A percentile compares a stretch with the other conserved stretches of the same genome.
phyloP scores from a whole-genome alignment of 2,888 invertebrate genomes.

The Scrobipalpa atriplicella region DNA sequence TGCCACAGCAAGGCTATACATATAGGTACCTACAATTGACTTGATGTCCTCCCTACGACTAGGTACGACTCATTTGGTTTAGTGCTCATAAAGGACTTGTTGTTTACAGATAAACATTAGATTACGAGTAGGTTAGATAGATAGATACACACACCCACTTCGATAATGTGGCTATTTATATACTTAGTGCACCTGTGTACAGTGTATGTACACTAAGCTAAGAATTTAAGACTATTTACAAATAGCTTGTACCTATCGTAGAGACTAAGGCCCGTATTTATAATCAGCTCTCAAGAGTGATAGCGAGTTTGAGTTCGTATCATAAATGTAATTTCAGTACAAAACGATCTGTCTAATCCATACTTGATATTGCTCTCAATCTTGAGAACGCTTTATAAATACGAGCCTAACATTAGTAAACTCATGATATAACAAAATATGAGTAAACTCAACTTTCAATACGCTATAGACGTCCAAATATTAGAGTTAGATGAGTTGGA shows the following conservation, averaged over 20 bases:
- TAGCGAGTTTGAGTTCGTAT: too few relatives aligned
- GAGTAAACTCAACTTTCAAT: too few relatives aligned
- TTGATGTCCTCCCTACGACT: not conserved
- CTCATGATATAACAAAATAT: too few relatives aligned
- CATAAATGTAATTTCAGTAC: too few relatives aligned
- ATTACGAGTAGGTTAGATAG: slow-evolving; percentile 5
- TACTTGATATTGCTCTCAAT: too few relatives aligned
- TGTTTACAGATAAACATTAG: slow-evolving; percentile 10
- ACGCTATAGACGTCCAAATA: too few relatives aligned
- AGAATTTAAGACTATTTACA: not conserved
- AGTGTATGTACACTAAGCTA: not conserved
- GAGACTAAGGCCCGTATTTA: too few relatives aligned
- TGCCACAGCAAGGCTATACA: not conserved
- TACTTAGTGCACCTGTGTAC: not conserved
- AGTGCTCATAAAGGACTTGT: not conserved
- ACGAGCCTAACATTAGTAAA: too few relatives aligned
- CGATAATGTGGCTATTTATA: not conserved
- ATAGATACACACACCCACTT: not conserved
- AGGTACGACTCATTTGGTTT: not conserved
- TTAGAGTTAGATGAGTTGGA: too few relatives aligned
- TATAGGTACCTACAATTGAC: not conserved
- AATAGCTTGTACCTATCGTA: not conserved
- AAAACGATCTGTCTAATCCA: too few relatives aligned
- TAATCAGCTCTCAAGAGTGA: too few relatives aligned
- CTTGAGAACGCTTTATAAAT: too few relatives aligned